phyloP scores from a whole-genome alignment of 2,113 vertebrate species.

The Nerophis lumbriciformis region DNA sequence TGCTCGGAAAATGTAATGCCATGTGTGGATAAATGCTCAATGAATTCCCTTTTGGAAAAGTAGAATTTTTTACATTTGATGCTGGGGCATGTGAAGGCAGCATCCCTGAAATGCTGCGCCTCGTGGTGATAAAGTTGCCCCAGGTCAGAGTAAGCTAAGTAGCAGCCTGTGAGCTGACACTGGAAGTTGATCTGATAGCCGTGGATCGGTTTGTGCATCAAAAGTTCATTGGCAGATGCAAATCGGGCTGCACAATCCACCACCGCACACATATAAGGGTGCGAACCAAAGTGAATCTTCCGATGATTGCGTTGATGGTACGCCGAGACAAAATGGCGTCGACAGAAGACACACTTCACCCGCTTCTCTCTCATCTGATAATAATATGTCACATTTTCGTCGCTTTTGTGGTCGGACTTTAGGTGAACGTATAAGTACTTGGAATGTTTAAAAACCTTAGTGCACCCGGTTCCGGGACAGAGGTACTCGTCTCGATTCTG shows the following conservation, averaged over 20 bases:
- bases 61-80: constrained; percentile 89
- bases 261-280: constrained; percentile 84
- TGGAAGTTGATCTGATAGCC: constrained; percentile 85
- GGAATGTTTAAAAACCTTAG: constrained; percentile 87
- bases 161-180: constrained; percentile 89
- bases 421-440: constrained; percentile 93
- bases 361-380: constrained; percentile 88
- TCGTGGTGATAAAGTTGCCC: constrained; percentile 95
- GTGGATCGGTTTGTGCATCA: constrained; percentile 88
- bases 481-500: constrained; percentile 90
- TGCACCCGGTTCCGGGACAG: constrained; percentile 87
- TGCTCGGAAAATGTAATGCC: constrained; percentile 73
- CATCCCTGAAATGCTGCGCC: constrained; percentile 95
- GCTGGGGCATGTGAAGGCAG: constrained; percentile 83
- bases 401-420: constrained; percentile 85
- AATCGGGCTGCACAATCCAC: constrained; percentile 85
- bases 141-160: constrained; percentile 86
- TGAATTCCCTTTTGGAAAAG: constrained; percentile 89
- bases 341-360: constrained; percentile 90
- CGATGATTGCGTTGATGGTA: constrained; percentile 88
- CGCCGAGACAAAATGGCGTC: constrained; percentile 87
- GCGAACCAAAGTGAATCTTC: constrained; percentile 80
- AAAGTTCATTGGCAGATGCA: constrained; percentile 81
- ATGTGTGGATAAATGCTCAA: constrained; percentile 85
- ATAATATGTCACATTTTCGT: constrained; percentile 90